A percentile compares a stretch with the other conserved stretches of the same genome.
Conservation (phyloP, 2,113 vertebrate genomes). For the Rutilus rutilus region DNA sequence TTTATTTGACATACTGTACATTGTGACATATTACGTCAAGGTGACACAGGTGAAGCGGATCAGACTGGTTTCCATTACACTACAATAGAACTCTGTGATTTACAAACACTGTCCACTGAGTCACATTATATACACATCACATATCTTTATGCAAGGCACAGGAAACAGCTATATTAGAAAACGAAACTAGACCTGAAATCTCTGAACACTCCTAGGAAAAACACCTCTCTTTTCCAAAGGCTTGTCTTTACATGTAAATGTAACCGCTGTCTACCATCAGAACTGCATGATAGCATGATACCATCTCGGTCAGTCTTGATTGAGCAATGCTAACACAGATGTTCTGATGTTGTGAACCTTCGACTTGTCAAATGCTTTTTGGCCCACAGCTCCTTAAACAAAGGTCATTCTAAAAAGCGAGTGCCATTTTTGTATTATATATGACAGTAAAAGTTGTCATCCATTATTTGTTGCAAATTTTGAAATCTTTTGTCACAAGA, state of each 20-base stretch:
- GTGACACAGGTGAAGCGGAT: slow-evolving; percentile 54
- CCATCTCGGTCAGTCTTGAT: background rate
- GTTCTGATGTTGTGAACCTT: slow-evolving; percentile 13
- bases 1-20: background rate
- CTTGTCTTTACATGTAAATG: background rate
- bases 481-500: background rate
- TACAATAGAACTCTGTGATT: background rate
- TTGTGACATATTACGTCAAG: background rate
- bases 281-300: background rate
- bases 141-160: background rate
- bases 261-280: too few species aligned
- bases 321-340: slow-evolving; percentile 16
- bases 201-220: background rate
- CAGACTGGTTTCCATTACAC: slow-evolving; percentile 52
- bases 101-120: background rate
- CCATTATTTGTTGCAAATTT: background rate
- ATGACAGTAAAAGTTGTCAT: background rate
- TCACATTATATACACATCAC: background rate
- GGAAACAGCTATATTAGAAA: background rate
- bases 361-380: slow-evolving; percentile 60
- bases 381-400: slow-evolving; percentile 7
- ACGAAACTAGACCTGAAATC: background rate
- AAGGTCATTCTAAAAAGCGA: background rate
- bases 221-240: background rate
- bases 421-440: background rate